Base-by-base conservation (phyloP, 1,140 invertebrate genomes). In the Drosophila rufa region DNA sequence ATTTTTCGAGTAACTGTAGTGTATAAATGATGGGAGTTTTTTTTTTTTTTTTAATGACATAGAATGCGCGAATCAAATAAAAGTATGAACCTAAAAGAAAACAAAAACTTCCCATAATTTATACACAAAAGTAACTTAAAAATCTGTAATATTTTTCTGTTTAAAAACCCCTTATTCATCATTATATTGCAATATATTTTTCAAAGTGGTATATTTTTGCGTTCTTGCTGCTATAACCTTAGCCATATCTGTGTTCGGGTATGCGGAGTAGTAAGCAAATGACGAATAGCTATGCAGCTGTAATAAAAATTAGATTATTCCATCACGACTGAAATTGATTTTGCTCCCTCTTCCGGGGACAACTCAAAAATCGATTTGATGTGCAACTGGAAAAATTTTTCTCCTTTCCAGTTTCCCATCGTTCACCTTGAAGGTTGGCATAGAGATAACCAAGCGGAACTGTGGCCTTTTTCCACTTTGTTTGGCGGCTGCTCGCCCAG, bases 301-400 rank as follows among this genome's bases (percentile, higher is more conserved):
- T 75, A 66, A 75, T 75, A 75, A 76, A 74, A 75, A 74, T 64
- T 27, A 56, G 58, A 75, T 74, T 74, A 74, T 74, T 75, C 69
- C 48, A 43, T 36, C 8, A 36, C 19, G 45, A 42, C 33, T 70
- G 65, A 69, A 70, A 73, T 59, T 43, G 43, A 70, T 69, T 70
- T 70, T 42, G 17, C 27, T 33, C 11, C 56, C n/a, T 12, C n/a
- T 43, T 36, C 46, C 61, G 15, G 15, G 33, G 33, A 19, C 2
- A 36, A n/a, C 38, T 25, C 15, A 50, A 19, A 70, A 48, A 71
- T 71, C 69, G 51, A 71, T 71, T 57, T 69, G 6, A 22, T 42
- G 42, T 30, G 53, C 40, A 60, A n/a, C 33, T 19, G 15, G 36
- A 38, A 12, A 51, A 9, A 43, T 75, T 56, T 33, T 36, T n/a